Conservation (phyloP, 2,888 invertebrate genomes). For the Latrodectus elegans region DNA sequence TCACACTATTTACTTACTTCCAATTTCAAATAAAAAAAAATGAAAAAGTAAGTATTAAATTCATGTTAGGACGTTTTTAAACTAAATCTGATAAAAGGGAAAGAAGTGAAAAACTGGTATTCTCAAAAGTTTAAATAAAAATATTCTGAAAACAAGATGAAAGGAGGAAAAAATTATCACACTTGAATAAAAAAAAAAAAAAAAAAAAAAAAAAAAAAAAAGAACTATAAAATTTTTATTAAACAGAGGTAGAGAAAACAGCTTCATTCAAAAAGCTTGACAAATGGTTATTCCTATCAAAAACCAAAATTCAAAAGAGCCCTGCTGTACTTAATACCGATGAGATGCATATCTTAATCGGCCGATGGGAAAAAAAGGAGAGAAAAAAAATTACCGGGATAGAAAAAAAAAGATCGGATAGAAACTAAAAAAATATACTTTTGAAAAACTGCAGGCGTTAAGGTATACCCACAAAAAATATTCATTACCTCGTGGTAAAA, state of each 20-base stretch:
- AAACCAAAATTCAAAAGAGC: conserved; percentile 18
- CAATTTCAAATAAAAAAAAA: too few relatives aligned
- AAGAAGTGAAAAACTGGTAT: neutral
- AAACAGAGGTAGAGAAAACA: conserved; percentile 59
- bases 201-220: conserved; percentile 12
- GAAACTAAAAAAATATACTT: neutral
- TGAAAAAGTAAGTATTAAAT: too few relatives aligned
- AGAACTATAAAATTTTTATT: conserved; percentile 46
- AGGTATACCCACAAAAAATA: conserved; percentile 63
- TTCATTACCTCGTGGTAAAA: conserved; percentile 60
- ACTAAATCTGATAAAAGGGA: too few relatives aligned
- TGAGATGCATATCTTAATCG: conserved; percentile 38
- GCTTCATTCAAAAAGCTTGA: conserved; percentile 62
- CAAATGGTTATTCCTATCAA: conserved; percentile 60
- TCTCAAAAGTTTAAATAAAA: conserved; percentile 10
- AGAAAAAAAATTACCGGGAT: conserved; percentile 2
- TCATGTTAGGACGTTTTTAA: too few relatives aligned
- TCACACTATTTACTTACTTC: too few relatives aligned
- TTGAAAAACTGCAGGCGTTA: conserved; percentile 57
- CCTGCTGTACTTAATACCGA: conserved; percentile 29
- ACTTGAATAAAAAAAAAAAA: neutral
- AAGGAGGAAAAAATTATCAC: conserved; percentile 10
- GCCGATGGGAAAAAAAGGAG: conserved; percentile 17
- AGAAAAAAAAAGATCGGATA: conserved; percentile 4
- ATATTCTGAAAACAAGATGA: neutral